Percentiles rank a stretch among this genome's conserved stretches.
These are phyloP conservation scores for Zaprionus lachaisei DNA, from an alignment of 1,140 invertebrate genomes.

Conservation along the genomic window DNA sequence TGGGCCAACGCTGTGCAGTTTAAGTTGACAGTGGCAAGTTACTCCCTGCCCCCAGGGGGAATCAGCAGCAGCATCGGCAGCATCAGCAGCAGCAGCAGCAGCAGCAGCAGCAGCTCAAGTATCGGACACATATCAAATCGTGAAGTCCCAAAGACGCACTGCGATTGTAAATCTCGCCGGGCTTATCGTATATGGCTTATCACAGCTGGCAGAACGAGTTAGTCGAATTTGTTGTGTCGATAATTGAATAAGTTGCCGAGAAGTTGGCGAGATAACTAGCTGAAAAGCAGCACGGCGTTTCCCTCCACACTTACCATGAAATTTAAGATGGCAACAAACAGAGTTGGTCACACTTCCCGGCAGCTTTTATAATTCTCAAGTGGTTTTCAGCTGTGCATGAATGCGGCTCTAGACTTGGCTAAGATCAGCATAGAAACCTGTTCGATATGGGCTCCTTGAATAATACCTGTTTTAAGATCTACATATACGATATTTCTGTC, in stretches of 20 bases:
- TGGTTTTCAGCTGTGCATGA: background rate
- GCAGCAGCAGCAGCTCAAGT: constrained; percentile 50
- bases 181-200: constrained; percentile 71
- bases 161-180: constrained; percentile 58
- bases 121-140: constrained; percentile 62
- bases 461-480: background rate
- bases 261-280: background rate
- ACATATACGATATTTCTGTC: background rate
- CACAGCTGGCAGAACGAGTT: constrained; percentile 46
- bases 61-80: constrained; percentile 39
- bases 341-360: background rate
- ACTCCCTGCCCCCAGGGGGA: constrained; percentile 56
- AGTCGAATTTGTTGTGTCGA: constrained; percentile 27
- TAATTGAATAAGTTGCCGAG: constrained; percentile 39
- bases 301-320: background rate
- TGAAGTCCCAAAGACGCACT: constrained; percentile 57
- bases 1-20: constrained; percentile 59
- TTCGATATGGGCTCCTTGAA: background rate
- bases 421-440: background rate
- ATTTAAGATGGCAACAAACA: background rate
- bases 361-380: background rate
- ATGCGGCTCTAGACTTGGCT: background rate
- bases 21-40: constrained; percentile 67
- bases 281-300: background rate
- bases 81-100: constrained; percentile 21